Evolutionary conservation across 1,140 invertebrate genomes (phyloP).

Genomic region (Drosophila asahinai): DNA sequence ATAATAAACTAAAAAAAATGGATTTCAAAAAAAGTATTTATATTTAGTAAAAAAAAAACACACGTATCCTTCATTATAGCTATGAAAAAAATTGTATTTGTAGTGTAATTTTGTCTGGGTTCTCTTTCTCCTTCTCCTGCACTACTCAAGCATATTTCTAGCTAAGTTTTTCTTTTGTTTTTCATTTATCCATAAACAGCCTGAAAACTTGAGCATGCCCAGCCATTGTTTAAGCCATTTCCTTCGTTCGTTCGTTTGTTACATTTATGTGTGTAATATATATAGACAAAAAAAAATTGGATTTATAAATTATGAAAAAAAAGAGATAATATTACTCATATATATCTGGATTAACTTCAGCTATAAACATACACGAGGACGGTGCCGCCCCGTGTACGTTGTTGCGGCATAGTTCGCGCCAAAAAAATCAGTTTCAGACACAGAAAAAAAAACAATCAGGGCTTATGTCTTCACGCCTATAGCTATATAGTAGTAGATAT

Average conservation of each 20-base stretch:
- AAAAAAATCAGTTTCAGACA: slow-evolving; percentile 69
- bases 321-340: slow-evolving; percentile 51
- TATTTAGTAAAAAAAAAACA: slow-evolving; percentile 43
- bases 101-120: slow-evolving; percentile 47
- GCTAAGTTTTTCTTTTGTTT: slow-evolving; percentile 30
- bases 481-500: slow-evolving; percentile 57
- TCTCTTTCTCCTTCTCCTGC: slow-evolving; percentile 34
- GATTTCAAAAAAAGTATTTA: slow-evolving; percentile 37
- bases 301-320: slow-evolving; percentile 79
- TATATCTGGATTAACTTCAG: slow-evolving; percentile 69
- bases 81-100: slow-evolving; percentile 47
- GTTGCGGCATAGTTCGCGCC: slow-evolving; percentile 60
- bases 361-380: slow-evolving; percentile 67
- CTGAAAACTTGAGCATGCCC: slow-evolving; percentile 57
- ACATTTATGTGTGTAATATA: slow-evolving; percentile 19
- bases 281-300: slow-evolving; percentile 60
- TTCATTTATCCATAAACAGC: slow-evolving; percentile 47
- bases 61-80: slow-evolving; percentile 44
- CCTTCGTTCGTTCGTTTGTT: slow-evolving; percentile 27
- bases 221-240: slow-evolving; percentile 35
- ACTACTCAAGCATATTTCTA: slow-evolving; percentile 16
- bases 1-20: slow-evolving; percentile 49
- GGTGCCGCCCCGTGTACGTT: slow-evolving; percentile 34
- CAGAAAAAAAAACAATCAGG: slow-evolving; percentile 73
- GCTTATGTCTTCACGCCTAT: slow-evolving; percentile 65